Conservation (phyloP, 2,888 invertebrate species). For the Chelonus formosanus region DNA sequence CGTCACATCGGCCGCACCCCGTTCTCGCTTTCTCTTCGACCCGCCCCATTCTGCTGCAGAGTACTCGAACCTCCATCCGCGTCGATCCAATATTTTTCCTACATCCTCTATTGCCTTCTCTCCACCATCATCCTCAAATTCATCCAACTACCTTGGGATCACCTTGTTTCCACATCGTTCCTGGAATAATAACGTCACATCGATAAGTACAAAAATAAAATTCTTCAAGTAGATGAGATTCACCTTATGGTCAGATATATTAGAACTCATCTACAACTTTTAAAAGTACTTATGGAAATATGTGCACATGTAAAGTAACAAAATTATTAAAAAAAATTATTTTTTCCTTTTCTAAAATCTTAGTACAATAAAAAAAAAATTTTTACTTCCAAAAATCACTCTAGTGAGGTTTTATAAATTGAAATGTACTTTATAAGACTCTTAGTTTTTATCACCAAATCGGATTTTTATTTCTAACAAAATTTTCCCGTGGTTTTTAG, state of each 20-base stretch:
- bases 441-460: too few species aligned
- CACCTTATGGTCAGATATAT: neutral
- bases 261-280: neutral
- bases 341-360: too few species aligned
- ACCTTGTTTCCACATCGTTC: neutral
- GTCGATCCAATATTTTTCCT: slow-evolving; percentile 31
- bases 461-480: too few species aligned
- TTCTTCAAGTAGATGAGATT: neutral
- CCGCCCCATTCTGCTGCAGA: slow-evolving; percentile 26
- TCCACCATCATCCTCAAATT: slow-evolving; percentile 9
- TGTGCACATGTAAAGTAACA: neutral
- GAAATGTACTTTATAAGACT: too few species aligned
- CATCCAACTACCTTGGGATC: slow-evolving; percentile 1
- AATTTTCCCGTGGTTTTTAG: too few species aligned
- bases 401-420: too few species aligned
- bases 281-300: neutral
- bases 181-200: slow-evolving; percentile 4
- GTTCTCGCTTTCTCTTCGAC: slow-evolving; percentile 23
- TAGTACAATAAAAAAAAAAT: too few species aligned
- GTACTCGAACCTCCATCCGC: slow-evolving; percentile 22
- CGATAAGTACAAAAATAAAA: neutral
- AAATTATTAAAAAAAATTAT: too few species aligned
- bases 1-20: slow-evolving; percentile 43
- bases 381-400: too few species aligned
- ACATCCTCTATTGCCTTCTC: slow-evolving; percentile 11